phyloP scores from a whole-genome alignment of 2,797 vertebrate species.

The Gymnodraco acuticeps region DNA sequence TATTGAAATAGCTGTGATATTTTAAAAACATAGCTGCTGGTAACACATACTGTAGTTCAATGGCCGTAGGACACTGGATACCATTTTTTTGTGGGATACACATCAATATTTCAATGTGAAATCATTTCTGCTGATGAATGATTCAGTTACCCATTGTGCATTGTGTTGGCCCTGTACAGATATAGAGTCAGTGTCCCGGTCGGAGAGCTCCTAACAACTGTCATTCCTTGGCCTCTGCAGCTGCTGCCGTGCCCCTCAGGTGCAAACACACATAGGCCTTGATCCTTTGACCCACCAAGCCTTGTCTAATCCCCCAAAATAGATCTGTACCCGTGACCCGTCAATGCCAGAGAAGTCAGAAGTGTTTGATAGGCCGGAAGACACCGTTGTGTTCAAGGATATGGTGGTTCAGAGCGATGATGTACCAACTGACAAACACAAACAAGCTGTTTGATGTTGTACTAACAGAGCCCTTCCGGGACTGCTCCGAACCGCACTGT shows the following conservation, averaged over 20 bases:
- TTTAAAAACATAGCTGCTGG: slow-evolving; percentile 2
- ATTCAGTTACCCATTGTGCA: slow-evolving; percentile 14
- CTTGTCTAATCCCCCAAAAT: slow-evolving; percentile 34
- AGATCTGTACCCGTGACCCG: slow-evolving; percentile 13
- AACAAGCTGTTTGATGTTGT: slow-evolving; percentile 53
- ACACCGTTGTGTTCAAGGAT: slow-evolving; percentile 27
- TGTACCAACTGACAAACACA: slow-evolving; percentile 51
- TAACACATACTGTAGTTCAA: slow-evolving; percentile 2
- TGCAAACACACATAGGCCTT: slow-evolving; percentile 30
- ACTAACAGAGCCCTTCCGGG: slow-evolving; percentile 30
- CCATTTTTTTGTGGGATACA: neutral
- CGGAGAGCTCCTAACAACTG: slow-evolving; percentile 5
- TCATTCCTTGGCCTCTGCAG: slow-evolving; percentile 39
- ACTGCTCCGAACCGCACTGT: slow-evolving; percentile 13
- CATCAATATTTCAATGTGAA: neutral
- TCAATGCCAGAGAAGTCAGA: slow-evolving; percentile 20
- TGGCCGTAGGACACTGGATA: neutral
- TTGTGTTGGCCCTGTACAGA: neutral
- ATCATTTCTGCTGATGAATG: neutral
- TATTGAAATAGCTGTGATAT: slow-evolving; percentile 1
- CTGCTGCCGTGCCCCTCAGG: slow-evolving; percentile 45
- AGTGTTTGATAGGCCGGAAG: slow-evolving; percentile 25
- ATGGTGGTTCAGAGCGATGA: slow-evolving; percentile 15
- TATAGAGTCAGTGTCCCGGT: slow-evolving; percentile 14
- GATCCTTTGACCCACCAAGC: slow-evolving; percentile 50